phyloP scores from a whole-genome alignment of 2,113 vertebrate genomes.

The Bombycilla garrulus region DNA sequence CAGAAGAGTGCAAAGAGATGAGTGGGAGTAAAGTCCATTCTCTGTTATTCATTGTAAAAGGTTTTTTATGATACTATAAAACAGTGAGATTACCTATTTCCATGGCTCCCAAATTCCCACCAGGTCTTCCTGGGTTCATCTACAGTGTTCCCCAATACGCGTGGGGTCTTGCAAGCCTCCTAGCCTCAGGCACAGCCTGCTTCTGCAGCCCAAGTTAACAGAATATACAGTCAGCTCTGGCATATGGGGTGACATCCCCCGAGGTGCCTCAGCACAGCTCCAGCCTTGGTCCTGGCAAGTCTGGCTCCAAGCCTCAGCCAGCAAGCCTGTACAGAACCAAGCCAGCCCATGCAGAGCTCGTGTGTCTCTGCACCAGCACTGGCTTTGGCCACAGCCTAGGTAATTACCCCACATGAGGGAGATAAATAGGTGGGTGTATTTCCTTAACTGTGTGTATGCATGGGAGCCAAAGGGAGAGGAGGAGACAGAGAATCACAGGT shows the following conservation, averaged over 20 bases:
- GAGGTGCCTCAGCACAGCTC: background rate
- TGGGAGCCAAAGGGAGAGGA: background rate
- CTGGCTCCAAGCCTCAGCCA: background rate
- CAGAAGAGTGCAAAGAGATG: background rate
- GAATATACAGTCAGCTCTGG: background rate
- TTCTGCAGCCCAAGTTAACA: background rate
- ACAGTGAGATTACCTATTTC: background rate
- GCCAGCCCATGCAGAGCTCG: background rate
- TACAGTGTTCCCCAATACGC: background rate
- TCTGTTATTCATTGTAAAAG: background rate
- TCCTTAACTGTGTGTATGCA: background rate
- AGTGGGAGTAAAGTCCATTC: background rate
- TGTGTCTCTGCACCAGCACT: background rate
- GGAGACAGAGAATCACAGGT: background rate
- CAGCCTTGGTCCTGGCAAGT: background rate
- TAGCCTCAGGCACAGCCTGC: background rate
- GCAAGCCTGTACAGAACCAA: background rate
- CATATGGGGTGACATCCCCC: fast-evolving
- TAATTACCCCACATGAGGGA: background rate
- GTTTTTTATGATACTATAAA: background rate
- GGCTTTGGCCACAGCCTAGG: background rate
- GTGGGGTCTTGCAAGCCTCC: background rate
- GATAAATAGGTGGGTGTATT: background rate
- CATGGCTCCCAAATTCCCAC: background rate
- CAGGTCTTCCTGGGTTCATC: background rate